phyloP scores from a whole-genome alignment of 2,888 invertebrate species.

The Mesorhabditis spiculigera region DNA sequence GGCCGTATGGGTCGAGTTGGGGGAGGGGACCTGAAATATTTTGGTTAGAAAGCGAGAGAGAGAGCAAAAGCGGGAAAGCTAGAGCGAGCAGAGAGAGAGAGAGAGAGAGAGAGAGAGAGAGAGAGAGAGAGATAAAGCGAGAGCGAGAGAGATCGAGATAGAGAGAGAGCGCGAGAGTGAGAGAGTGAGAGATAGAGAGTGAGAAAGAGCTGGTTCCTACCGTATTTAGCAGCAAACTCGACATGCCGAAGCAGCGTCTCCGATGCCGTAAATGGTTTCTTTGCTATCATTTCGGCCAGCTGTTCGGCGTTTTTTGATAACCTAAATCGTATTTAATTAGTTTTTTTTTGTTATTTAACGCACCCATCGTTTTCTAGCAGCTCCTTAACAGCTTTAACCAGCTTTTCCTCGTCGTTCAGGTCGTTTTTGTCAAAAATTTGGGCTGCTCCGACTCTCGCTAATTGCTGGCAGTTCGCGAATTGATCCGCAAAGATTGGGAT shows the following conservation, averaged over 20 bases:
- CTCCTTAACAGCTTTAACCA: slow-evolving; percentile 23
- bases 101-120: too few relatives aligned
- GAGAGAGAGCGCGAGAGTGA: too few relatives aligned
- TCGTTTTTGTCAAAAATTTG: slow-evolving; percentile 28
- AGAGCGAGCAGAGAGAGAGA: too few relatives aligned
- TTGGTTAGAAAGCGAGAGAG: too few relatives aligned
- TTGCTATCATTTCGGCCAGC: neutral
- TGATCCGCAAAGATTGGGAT: slow-evolving; percentile 18
- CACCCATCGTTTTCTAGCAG: slow-evolving; percentile 24
- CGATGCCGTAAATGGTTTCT: neutral
- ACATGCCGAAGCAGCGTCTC: neutral
- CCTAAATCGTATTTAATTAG: too few relatives aligned
- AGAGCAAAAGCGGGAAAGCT: too few relatives aligned
- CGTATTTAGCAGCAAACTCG: neutral
- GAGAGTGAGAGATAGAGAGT: too few relatives aligned
- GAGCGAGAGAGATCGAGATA: too few relatives aligned
- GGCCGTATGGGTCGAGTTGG: too few relatives aligned
- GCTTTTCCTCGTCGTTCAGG: slow-evolving; percentile 18
- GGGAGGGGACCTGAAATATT: too few relatives aligned
- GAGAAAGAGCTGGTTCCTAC: neutral
- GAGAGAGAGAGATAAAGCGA: too few relatives aligned
- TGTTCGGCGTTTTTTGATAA: neutral
- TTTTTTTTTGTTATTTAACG: neutral
- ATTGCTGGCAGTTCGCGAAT: neutral
- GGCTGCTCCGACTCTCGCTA: neutral